A percentile compares a stretch with the other conserved stretches of the same genome.
phyloP scores from a whole-genome alignment of 2,888 invertebrate genomes.

The Branchinecta sandiegonensis region DNA sequence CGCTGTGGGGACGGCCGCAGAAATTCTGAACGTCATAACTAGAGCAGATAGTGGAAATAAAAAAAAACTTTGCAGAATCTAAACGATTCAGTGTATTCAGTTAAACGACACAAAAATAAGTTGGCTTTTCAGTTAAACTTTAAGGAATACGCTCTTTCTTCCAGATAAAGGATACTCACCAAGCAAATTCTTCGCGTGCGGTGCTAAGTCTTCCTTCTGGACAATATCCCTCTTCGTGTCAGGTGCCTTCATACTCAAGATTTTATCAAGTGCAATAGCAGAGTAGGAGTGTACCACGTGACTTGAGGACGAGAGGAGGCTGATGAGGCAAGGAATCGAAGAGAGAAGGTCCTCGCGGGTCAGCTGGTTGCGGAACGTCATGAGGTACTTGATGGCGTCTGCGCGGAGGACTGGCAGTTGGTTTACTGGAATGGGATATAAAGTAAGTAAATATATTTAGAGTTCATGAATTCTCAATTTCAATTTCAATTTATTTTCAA shows the following conservation, averaged over 20 bases:
- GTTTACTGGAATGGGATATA: conserved; percentile 50
- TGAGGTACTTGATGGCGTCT: conserved; percentile 87
- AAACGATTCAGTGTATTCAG: no score
- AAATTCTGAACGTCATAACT: no score
- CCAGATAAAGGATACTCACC: conserved; percentile 36
- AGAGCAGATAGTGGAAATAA: no score
- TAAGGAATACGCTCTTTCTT: no score
- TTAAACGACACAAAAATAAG: no score
- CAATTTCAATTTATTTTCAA: no score
- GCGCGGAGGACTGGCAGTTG: conserved; percentile 83
- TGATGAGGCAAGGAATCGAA: conserved; percentile 60
- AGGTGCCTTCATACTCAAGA: conserved; percentile 56
- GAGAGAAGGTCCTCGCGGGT: conserved; percentile 59
- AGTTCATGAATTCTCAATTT: no score
- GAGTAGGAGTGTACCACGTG: conserved; percentile 90
- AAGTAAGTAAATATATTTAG: conserved; percentile 17
- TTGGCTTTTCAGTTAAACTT: no score
- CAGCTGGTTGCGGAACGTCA: conserved; percentile 84
- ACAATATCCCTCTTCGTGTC: conserved; percentile 33
- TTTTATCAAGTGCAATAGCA: conserved; percentile 76
- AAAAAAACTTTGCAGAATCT: no score
- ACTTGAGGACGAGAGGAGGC: conserved; percentile 57
- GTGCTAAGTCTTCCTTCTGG: neutral
- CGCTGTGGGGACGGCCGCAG: no score
- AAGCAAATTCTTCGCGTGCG: conserved; percentile 29